Base-by-base conservation (phyloP, 2,113 vertebrate genomes). In the Pagrus major region DNA sequence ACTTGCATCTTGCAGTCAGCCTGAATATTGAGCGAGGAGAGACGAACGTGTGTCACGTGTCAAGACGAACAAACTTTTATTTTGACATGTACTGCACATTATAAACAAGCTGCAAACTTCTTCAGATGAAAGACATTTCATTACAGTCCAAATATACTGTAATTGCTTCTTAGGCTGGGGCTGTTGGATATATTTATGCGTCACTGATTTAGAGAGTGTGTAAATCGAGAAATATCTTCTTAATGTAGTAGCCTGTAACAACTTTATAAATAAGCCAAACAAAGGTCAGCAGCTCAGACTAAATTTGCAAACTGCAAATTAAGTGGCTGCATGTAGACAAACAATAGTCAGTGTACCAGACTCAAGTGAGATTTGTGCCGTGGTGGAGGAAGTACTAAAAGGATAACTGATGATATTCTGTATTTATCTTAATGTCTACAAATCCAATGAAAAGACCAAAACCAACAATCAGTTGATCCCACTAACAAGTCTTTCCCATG, bases 221-320 rank as follows among this genome's bases (percentile, higher is more conserved):
- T 44, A 54, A 44, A 78, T 78, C 25, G n/a, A 44, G 6, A 58
- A 18, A 33, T 46, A 0, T 18, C 16, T 33, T 35, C 1, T 20
- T 64, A 23, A 44, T 42, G 20, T 9, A 41, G 42, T 20, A 39
- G 49, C 29, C 25, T 25, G 39, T 64, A 12, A 67, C 7, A 67
- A 33, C 42, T 49, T 55, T 9, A 23, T 39, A 39, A 51, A 68
- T 44, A 15, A 66, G 25, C 44, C 7, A 60, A 20, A 29, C 8
- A 67, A 41, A 59, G 23, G 39, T 59, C 67, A 71, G 39, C 41
- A 10, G 20, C 33, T 20, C 8, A 70, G 51, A 72, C 25, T n/a
- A 37, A 9, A 72, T 66, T 23, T 55, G n/a, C 14, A 64, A 35
- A 44, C 39, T 55, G 12, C 6, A 2, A 29, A 15, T 44, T 4